Conservation (phyloP, 1,140 invertebrate species). For the Antheraea mylitta region DNA sequence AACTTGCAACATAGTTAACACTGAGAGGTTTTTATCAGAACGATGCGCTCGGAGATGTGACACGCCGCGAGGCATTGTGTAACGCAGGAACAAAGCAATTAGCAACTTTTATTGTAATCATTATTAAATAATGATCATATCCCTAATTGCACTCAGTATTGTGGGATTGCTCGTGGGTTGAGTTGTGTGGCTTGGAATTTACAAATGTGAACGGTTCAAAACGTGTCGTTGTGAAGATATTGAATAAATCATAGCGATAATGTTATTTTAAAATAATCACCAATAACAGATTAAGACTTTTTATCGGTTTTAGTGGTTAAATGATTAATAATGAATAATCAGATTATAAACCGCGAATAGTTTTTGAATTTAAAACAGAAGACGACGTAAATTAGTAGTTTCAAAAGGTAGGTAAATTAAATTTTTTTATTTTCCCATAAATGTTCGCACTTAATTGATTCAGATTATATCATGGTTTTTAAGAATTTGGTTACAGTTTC, state of each 20-base stretch:
- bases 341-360: no score
- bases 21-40: not conserved
- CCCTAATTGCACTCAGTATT: not conserved
- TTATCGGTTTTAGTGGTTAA: no score
- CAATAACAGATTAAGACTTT: no score
- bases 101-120: slow-evolving; percentile 19
- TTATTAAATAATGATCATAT: slow-evolving; percentile 8
- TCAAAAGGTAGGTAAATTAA: no score
- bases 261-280: not conserved
- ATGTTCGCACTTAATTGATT: no score
- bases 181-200: not conserved
- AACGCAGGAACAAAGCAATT: slow-evolving; percentile 29
- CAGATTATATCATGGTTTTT: no score
- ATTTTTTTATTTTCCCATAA: no score
- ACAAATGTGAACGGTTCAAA: not conserved
- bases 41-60: slow-evolving; percentile 13
- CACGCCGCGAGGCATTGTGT: slow-evolving; percentile 25
- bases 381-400: no score
- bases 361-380: no score
- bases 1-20: slow-evolving; percentile 1
- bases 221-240: no score
- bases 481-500: no score
- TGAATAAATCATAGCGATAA: not conserved
- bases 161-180: not conserved
- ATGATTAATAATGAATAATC: no score